These are phyloP conservation scores for Polyergus mexicanus DNA, from an alignment of 1,140 invertebrate genomes.

Conservation along the genomic window DNA sequence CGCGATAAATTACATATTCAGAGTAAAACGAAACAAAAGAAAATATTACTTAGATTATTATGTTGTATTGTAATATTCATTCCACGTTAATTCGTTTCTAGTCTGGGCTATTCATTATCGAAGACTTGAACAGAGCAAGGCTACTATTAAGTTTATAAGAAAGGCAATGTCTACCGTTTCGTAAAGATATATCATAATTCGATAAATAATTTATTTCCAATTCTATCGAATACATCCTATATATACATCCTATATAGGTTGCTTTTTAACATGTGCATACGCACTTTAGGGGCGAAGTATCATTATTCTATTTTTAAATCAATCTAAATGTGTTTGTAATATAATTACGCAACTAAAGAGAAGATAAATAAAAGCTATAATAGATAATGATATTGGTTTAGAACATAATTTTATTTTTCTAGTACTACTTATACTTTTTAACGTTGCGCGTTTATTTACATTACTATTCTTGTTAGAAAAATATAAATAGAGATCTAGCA, in stretches of 20 bases:
- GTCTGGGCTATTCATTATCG: too few species aligned
- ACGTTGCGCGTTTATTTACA: not conserved
- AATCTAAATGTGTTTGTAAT: not conserved
- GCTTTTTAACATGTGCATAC: too few species aligned
- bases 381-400: not conserved
- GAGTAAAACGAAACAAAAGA: too few species aligned
- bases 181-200: not conserved
- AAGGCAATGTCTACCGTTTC: slow-evolving; percentile 36
- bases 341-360: not conserved
- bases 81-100: too few species aligned
- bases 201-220: slow-evolving; percentile 17
- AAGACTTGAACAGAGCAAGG: slow-evolving; percentile 55
- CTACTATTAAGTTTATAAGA: slow-evolving; percentile 52
- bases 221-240: not conserved
- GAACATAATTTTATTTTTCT: not conserved
- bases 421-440: not conserved
- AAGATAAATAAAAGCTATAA: not conserved
- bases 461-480: not conserved
- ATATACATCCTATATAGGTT: too few species aligned
- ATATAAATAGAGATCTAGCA: not conserved
- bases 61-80: too few species aligned
- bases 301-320: slow-evolving; percentile 21
- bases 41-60: too few species aligned
- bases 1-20: too few species aligned
- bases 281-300: too few species aligned